phyloP scores from a whole-genome alignment of 2,113 vertebrate species.

The Psettodes erumei region DNA sequence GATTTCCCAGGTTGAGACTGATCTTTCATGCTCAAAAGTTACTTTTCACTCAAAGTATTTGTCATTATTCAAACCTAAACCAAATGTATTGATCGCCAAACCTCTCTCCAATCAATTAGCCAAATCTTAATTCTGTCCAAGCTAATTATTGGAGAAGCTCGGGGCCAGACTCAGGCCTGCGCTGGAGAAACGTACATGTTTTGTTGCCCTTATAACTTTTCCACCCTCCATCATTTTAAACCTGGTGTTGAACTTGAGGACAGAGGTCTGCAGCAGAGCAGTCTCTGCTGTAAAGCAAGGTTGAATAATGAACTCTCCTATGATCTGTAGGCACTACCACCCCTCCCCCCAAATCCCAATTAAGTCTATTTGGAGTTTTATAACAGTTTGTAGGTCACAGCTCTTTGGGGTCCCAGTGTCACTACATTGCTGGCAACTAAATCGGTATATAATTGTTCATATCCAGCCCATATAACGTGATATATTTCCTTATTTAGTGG shows the following conservation, averaged over 20 bases:
- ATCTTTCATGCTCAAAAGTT: neutral
- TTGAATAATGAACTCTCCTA: neutral
- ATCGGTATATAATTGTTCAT: neutral
- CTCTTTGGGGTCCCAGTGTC: neutral
- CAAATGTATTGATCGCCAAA: neutral
- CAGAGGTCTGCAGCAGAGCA: neutral
- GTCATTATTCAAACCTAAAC: neutral
- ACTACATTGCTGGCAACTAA: neutral
- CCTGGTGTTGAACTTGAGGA: neutral
- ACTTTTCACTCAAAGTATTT: too few species aligned
- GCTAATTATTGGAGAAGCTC: constrained; percentile 12
- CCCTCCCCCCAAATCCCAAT: neutral
- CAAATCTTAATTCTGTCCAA: neutral
- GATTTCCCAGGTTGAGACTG: neutral
- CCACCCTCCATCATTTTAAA: too few species aligned
- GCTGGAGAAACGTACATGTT: too few species aligned
- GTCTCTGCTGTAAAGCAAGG: neutral
- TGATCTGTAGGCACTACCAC: neutral
- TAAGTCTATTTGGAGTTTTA: constrained; percentile 6
- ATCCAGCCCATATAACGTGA: neutral
- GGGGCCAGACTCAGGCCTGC: too few species aligned
- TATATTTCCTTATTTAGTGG: neutral
- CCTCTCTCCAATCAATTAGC: constrained; percentile 2
- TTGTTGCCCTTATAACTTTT: too few species aligned
- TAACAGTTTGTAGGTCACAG: neutral